Base-by-base conservation (phyloP, 2,888 invertebrate species). In the Pristionchus mayeri region DNA sequence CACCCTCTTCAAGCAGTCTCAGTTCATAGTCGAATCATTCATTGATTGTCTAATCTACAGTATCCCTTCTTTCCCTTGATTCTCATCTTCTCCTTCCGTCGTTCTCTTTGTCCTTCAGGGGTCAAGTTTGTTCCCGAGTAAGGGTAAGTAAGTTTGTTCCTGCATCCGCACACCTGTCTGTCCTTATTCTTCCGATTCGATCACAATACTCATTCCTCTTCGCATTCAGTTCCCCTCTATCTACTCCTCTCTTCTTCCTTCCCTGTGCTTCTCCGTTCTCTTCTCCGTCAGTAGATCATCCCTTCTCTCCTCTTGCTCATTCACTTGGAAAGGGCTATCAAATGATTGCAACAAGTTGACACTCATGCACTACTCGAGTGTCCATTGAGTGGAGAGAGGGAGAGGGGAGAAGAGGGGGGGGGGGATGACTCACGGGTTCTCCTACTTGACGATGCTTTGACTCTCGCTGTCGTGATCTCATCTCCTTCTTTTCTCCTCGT, bases 331-430 rank as follows among this genome's bases (percentile, higher is more conserved):
- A 63, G 63, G 34, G 18, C 54, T n/a, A 54, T n/a, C n/a, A 54
- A 54, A 54, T 54, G 54, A 24, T 54, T 34, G 63, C 63, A 63
- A 34, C 63, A 34, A 63, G 63, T 57, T 57, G 63, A 18, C 16
- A 63, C 63, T 63, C 63, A 63, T 63, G 63, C 30, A 63, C 63
- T 63, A 27, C 34, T 63, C 63, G 63, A n/a, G n/a, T 63, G 54
- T 54, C 24, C 54, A 3, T 24, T 52, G 52, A 16, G 21, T 24
- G 54, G 24, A 9, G 18, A 21, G 18, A 18, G 18, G 52, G 18
- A 18, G 52, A 52, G 54, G 54, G n/a, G 24, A n/a, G 54, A 7
- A 24, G 24, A 24, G 54, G 7, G 24, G 54, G 24, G 24, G 24
- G 24, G 63, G 13, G 11, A 63, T 63, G 63, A 63, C 30, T 63